Percentiles rank a stretch among this genome's conserved stretches.
Evolutionary conservation across 2,797 vertebrate species (phyloP).

Genomic region (Anguilla anguilla): DNA sequence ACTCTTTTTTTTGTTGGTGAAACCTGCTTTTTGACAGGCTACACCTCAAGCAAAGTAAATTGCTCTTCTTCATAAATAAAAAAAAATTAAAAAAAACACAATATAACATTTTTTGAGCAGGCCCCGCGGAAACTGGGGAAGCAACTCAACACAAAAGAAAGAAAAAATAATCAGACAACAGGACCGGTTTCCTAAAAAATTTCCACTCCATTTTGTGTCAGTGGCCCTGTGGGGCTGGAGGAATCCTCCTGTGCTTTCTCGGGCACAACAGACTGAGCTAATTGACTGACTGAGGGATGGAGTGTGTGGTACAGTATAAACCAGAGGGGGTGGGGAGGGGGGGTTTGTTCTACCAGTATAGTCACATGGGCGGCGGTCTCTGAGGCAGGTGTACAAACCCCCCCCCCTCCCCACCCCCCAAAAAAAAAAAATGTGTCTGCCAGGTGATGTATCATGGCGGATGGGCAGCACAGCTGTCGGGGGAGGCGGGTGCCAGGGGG

Average conservation of each 20-base stretch:
- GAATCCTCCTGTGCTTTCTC: conserved; percentile 62
- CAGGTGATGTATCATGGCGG: conserved; percentile 72
- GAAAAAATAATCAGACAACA: conserved; percentile 56
- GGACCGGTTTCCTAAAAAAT: conserved; percentile 59
- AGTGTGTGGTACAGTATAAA: neutral
- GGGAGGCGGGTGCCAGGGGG: conserved; percentile 34
- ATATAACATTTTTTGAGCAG: conserved; percentile 50
- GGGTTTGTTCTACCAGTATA: conserved; percentile 28
- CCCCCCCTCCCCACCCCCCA: no score
- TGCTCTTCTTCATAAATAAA: conserved; percentile 44
- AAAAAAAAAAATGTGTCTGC: conserved; percentile 38
- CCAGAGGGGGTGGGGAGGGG: neutral
- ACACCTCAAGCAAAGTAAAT: conserved; percentile 76
- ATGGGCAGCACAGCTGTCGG: conserved; percentile 76
- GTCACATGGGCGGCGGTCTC: conserved; percentile 52
- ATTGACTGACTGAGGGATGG: neutral
- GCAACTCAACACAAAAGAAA: conserved; percentile 21
- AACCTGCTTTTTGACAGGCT: conserved; percentile 74
- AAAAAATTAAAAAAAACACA: conserved; percentile 36
- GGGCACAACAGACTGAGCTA: neutral
- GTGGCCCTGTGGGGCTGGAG: conserved; percentile 42
- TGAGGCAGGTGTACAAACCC: conserved; percentile 24
- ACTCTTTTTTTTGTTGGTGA: neutral
- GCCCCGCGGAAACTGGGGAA: conserved; percentile 46
- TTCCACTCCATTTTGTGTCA: conserved; percentile 54